Base-by-base conservation (phyloP, 2,797 vertebrate species). In the Odontamblyopus lacepedii region DNA sequence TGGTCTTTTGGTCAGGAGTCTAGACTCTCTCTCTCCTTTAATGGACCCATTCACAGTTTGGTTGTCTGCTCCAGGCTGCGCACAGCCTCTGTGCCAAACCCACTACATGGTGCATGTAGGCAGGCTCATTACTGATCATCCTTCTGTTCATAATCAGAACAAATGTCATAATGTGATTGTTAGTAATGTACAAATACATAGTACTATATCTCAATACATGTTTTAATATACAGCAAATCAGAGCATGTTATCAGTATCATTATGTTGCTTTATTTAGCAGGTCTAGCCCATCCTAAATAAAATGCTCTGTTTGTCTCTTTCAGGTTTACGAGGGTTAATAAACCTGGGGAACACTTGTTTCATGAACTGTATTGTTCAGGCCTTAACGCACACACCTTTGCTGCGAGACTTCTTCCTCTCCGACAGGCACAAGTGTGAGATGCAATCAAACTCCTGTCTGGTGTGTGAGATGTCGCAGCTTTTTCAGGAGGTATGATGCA, bases 361-460 rank as follows among this genome's bases (percentile, higher is more conserved):
- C 94, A 99, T 99, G 97, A 99, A 99, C 94, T 99, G 97, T 91
- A 98, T 99, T 67, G 97, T 99, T 77, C 97, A 99, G 95, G 97
- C 97, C 74, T 95, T 99, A 85, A 99, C 97, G 73, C 97, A 99
- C 95, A 99, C 97, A 2, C 97, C 97, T 16, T 95, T 99, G 86
- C 95, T 99, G 87, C 95, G 97, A 62, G 97, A 98, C 93, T 98
- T 98, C 94, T 98, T 98, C 93, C 96, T 98, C 86, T 98, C 97
- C 0, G 97, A 98, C 94, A 91, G 97, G 92, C 97, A 98, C 95
- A 95, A 97, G 93, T 98, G 97, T 85, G 97, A 97, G 93, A 98
- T 98, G 97, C 97, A 98, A 94, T 97, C 96, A 88, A 97, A 96
- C 94, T 98, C 97, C 82, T 98, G 97, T 92, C 94, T 98, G 92